Conservation (phyloP, 2,113 vertebrate genomes). For the Laticauda laticaudata region DNA sequence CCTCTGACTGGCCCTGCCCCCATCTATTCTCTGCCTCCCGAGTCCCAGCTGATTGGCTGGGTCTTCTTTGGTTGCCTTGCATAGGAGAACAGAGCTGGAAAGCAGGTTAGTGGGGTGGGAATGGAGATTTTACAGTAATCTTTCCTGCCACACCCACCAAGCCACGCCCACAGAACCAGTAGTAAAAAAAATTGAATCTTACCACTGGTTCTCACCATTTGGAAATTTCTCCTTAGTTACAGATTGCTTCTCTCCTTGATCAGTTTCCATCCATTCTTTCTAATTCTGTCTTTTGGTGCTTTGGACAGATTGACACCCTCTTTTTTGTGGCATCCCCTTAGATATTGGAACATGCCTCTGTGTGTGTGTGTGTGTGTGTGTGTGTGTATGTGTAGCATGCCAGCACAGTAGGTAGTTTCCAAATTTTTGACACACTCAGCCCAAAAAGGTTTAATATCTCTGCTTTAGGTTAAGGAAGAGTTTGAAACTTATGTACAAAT, state of each 20-base stretch:
- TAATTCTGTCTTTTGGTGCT: background rate
- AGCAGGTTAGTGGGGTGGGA: no score
- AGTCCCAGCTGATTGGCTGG: no score
- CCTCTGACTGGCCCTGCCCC: no score
- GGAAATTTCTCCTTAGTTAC: background rate
- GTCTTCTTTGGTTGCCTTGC: no score
- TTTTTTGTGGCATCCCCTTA: background rate
- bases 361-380: no score
- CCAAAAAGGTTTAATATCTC: background rate
- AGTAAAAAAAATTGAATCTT: no score
- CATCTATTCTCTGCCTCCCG: no score
- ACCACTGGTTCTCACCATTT: background rate
- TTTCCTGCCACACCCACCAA: no score
- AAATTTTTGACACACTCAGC: background rate
- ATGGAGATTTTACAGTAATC: no score
- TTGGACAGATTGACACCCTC: background rate
- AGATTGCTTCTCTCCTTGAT: background rate
- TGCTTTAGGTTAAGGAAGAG: background rate
- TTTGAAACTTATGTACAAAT: background rate
- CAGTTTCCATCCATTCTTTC: background rate
- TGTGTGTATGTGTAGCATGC: background rate
- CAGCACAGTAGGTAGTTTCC: background rate
- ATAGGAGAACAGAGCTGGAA: no score
- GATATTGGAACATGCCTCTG: background rate
- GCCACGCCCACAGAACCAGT: no score